Evolutionary conservation across 1,140 invertebrate species (phyloP), one percentile per base, ranked within the genome.

Genomic region (Bombus superbus): DNA sequence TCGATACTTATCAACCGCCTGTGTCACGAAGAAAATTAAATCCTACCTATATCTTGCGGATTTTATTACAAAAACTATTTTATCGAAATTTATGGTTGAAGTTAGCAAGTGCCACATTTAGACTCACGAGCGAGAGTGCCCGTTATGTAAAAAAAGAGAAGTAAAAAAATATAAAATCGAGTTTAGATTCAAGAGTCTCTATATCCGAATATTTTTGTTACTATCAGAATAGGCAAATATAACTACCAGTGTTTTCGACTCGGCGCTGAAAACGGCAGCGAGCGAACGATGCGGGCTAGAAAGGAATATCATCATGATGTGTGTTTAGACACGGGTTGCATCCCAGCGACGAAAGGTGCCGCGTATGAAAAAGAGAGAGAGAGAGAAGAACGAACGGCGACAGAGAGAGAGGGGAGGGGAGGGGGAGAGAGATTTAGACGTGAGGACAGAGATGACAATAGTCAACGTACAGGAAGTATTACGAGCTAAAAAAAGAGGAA

Each of bases 241-340:
- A 78, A 44, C 59, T 15, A 11, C 2, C 22, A 8, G 5, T 53
- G 40, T 62, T 69, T 77, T 77, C 44, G 44, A 47, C 32, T 47
- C 53, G 11, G 6, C 35, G 47, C 28, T 75, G 25, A 73, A 83
- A 77, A 83, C 18, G 2, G 35, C 13, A 47, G 25, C 72, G 32
- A 3, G 3, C 42, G 42, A 75, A 64, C 28, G 38, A 44, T 11
- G 38, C 59, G 25, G 28, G 22, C 35, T 83, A 68, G 73, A 77
- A 83, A 47, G 73, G 73, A 79, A 59, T 57, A 71, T 79, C 66
- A 78, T 47, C n/a, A 59, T 28, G 35, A 40, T 62, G 44, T 9
- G 59, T 47, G 62, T 76, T 83, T 83, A 68, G 38, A 57, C 64
- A 71, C 74, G 74, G 76, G 66, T 69, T 71, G 66, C 76, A 28